phyloP scores from a whole-genome alignment of 2,113 vertebrate species.

The Oreocharis arfaki region DNA sequence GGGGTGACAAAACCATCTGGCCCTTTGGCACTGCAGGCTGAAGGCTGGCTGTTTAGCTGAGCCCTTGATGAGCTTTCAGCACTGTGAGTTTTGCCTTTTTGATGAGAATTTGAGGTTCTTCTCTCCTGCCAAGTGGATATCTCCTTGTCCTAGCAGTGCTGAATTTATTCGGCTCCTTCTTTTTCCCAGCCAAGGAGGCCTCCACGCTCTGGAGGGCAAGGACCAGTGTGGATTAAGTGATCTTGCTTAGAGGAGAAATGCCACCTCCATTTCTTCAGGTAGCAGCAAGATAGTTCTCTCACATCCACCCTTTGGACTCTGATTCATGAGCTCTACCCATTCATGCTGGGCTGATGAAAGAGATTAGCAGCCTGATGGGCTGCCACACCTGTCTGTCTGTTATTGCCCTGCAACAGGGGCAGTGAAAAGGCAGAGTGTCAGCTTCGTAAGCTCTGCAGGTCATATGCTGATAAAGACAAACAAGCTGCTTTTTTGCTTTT shows the following conservation, averaged over 20 bases:
- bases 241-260: neutral
- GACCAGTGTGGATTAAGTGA: neutral
- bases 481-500: neutral
- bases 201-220: neutral
- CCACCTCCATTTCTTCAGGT: neutral
- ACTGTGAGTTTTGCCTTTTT: neutral
- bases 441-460: neutral
- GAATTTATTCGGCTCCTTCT: neutral
- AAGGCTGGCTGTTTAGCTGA: neutral
- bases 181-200: neutral
- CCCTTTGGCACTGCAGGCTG: neutral
- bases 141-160: neutral
- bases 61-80: neutral
- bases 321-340: neutral
- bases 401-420: neutral
- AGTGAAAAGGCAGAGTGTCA: neutral
- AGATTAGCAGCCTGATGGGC: neutral
- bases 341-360: neutral
- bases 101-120: neutral
- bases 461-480: neutral
- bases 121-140: neutral
- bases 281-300: neutral
- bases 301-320: neutral
- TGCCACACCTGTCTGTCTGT: conserved; percentile 10
- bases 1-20: neutral